Evolutionary conservation across 2,888 invertebrate species (phyloP), one percentile per base, ranked within the genome.

Genomic region (Napeogenes sylphis): DNA sequence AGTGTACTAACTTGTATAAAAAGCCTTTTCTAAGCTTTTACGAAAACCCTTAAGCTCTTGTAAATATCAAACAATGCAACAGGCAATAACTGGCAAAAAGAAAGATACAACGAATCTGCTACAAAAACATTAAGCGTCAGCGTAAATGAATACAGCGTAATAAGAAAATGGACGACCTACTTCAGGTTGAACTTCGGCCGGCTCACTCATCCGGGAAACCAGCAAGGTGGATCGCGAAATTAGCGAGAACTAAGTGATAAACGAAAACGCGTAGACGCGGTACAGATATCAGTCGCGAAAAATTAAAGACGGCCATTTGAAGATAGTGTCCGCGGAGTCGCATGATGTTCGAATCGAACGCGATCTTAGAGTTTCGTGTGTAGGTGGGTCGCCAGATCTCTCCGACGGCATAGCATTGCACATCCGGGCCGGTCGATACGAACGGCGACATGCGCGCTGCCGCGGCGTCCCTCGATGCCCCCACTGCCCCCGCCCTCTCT

Each of bases 401-500:
- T 82, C 81, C 78, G 79, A 65, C 81, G 77, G 80, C 79, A 77
- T 82, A 86, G 87, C 87, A 77, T 82, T 87, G 87, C 87, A 88
- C 83, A 88, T 87, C 88, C 88, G 88, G 86, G 83, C 81, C 87
- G 89, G 89, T 90, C 90, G 90, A 89, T 90, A 90, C 84, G 76
- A 77, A 73, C 78, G 79, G 75, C 84, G 89, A 89, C 85, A 87
- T 90, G 89, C 89, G 89, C 89, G 82, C 75, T 84, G 72, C 79
- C 81, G 81, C 72, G 78, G 77, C 81, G 77, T 75, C 79, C 80
- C 81, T 73, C 79, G 69, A 67, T 75, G 56, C 79, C 81, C 81
- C 75, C 83, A 53, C 76, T 76, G 66, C 73, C 63, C 71, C 70
- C 71, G 68, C 68, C 66, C 67, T 71, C 77, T 73, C 79, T 59